Conservation (phyloP, 2,113 vertebrate species). For the Pogona vitticeps region DNA sequence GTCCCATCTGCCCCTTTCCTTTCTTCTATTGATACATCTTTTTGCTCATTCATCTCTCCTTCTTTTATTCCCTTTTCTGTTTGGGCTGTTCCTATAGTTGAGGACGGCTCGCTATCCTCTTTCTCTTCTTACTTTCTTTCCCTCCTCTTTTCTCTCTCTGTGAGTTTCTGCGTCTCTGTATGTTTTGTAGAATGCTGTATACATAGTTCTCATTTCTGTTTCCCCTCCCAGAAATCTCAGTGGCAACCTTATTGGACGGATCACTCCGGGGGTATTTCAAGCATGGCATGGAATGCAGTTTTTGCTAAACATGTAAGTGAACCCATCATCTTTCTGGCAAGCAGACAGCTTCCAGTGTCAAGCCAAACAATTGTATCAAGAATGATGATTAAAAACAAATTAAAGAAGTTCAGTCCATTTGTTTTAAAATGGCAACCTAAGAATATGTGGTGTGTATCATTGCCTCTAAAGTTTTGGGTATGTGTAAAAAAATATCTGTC, state of each 20-base stretch:
- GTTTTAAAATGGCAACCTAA: not conserved
- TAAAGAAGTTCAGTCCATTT: not conserved
- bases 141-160: too few species aligned
- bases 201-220: not conserved
- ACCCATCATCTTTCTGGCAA: too few species aligned
- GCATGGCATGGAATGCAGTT: slow-evolving; percentile 69
- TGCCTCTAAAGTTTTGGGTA: not conserved
- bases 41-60: too few species aligned
- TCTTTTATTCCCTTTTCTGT: too few species aligned
- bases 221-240: slow-evolving; percentile 60
- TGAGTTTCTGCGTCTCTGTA: not conserved
- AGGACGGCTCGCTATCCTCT: too few species aligned
- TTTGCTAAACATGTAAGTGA: slow-evolving; percentile 68
- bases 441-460: too few species aligned
- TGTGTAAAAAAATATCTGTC: not conserved
- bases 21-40: too few species aligned
- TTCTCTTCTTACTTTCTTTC: too few species aligned
- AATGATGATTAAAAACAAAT: not conserved
- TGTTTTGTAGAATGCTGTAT: not conserved
- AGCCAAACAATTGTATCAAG: not conserved
- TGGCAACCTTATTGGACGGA: slow-evolving; percentile 52
- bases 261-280: slow-evolving; percentile 57
- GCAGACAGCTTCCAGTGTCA: slow-evolving; percentile 5
- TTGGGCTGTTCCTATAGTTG: too few species aligned
- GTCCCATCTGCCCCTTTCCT: too few species aligned